These are phyloP conservation scores for Acanthurus lineatus DNA, from an alignment of 2,797 vertebrate species.

Conservation along the genomic window DNA sequence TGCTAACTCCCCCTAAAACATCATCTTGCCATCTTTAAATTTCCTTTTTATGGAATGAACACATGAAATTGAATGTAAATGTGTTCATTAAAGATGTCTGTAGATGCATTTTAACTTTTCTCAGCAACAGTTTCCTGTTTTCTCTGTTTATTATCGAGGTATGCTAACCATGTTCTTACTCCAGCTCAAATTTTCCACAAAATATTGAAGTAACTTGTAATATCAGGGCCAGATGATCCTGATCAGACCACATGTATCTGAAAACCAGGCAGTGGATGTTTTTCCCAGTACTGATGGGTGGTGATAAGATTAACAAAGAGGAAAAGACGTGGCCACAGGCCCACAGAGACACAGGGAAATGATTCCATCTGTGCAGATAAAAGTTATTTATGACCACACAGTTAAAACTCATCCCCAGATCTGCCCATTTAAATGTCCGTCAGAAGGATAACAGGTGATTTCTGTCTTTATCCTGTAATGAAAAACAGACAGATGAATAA, in stretches of 20 bases:
- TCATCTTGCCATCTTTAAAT: too few species aligned
- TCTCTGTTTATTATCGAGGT: too few species aligned
- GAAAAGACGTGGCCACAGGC: conserved; percentile 3
- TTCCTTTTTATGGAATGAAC: too few species aligned
- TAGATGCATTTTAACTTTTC: too few species aligned
- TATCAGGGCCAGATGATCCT: neutral
- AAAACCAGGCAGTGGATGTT: conserved; percentile 8
- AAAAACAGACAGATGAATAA: neutral
- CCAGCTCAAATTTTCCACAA: neutral
- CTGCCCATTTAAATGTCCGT: neutral
- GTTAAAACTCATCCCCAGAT: neutral
- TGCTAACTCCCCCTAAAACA: too few species aligned
- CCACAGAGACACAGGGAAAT: conserved; percentile 3
- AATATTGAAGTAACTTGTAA: neutral
- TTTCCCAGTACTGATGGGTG: neutral
- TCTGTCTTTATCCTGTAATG: neutral
- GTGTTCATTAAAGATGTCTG: too few species aligned
- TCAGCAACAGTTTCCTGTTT: too few species aligned
- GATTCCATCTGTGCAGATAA: conserved; percentile 42
- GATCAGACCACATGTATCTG: neutral
- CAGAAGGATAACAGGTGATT: conserved; percentile 8
- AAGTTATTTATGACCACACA: conserved; percentile 28
- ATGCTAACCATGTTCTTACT: neutral
- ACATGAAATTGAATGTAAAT: too few species aligned
- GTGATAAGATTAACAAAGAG: neutral